Evolutionary conservation across 2,113 vertebrate species (phyloP), one percentile per base, ranked within the genome.

Genomic region (Myotis davidii): DNA sequence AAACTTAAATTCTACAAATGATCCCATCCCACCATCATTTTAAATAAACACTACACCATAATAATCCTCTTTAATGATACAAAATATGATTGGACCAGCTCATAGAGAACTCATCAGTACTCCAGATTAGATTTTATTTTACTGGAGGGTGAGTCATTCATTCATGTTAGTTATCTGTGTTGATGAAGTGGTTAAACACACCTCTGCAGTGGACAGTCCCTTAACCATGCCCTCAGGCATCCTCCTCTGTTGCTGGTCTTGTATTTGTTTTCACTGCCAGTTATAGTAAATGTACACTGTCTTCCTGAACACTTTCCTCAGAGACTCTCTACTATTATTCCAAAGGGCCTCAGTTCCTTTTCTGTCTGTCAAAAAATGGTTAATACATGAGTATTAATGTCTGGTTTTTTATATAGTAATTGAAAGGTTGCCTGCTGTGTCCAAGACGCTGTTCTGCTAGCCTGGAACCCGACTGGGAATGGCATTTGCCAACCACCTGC

Each of bases 401-500:
- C 90, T 27, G 6, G 1, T 50, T 70, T 97, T 96, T 97, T 96
- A 97, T 94, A 69, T 83, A 92, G 94, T 93, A 97, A 96, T 86
- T 97, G 95, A 83, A 94, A 96, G 90, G 88, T 79, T 88, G 88
- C 97, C 96, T 95, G 93, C 97, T 97, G 93, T 81, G 95, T 73
- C 48, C 37, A 70, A 79, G 93, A 90, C 81, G 79, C 79, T 84
- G 32, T 77, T 90, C 87, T 81, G 84, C 90, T 70, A 79, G 85
- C 88, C 73, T 37, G 50, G 88, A 91, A 48, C 91, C 73, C 1
- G 0, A 69, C 77, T 95, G 88, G 94, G 88, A 92, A 86, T 37
- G 83, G 88, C 85, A 76, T 73, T 92, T 91, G 69, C 61, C 88
- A 89, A 74, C 73, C 42, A 0, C 97, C 97, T 86, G 94, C 95